Percentiles rank a stretch among this genome's conserved stretches.
phyloP scores from a whole-genome alignment of 2,888 invertebrate genomes.

The Lepidonotus clava region DNA sequence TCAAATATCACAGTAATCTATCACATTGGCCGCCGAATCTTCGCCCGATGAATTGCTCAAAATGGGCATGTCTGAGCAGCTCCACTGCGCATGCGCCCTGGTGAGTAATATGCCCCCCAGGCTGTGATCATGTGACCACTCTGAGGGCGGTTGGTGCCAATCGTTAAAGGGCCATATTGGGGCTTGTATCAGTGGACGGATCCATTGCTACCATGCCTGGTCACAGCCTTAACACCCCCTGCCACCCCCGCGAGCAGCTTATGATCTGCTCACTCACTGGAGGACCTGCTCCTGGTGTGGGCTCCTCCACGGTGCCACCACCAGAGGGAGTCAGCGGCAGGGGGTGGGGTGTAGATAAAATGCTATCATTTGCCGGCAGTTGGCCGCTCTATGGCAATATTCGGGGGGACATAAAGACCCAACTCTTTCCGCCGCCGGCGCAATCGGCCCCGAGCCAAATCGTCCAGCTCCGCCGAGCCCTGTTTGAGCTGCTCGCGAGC shows the following conservation, averaged over 20 bases:
- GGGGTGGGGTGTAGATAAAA: too few species aligned
- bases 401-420: not conserved
- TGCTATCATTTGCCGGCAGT: conserved; percentile 47
- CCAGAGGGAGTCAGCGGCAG: too few species aligned
- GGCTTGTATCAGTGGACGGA: not conserved
- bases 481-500: not conserved
- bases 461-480: not conserved
- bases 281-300: not conserved
- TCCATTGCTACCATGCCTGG: not conserved
- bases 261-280: not conserved
- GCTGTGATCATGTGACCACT: conserved; percentile 43
- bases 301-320: not conserved
- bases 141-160: conserved; percentile 7
- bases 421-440: not conserved
- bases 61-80: conserved; percentile 7
- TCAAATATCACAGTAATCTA: too few species aligned
- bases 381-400: conserved; percentile 39
- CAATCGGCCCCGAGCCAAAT: not conserved
- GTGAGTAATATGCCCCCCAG: conserved; percentile 27
- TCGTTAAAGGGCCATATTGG: conserved; percentile 46
- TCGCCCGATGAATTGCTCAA: conserved; percentile 16
- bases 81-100: conserved; percentile 30
- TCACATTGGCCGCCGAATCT: not conserved
- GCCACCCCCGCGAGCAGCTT: not conserved
- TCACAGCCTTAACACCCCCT: not conserved